phyloP scores from a whole-genome alignment of 2,113 vertebrate species.

The Tichodroma muraria region DNA sequence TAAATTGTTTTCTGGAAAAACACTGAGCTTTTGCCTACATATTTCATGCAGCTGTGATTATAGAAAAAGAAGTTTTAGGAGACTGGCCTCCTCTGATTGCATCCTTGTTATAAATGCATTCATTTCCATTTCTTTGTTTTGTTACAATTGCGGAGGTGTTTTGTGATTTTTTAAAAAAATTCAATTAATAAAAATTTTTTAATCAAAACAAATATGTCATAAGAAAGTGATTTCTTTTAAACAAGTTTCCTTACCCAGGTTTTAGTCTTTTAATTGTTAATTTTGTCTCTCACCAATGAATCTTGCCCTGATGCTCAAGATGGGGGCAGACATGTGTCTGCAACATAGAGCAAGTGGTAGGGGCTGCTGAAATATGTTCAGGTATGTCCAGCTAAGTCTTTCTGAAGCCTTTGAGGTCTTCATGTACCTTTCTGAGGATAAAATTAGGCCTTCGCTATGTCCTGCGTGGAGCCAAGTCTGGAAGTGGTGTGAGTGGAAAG shows the following conservation, averaged over 20 bases:
- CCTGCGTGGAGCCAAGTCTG: background rate
- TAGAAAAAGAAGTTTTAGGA: background rate
- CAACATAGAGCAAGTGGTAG: background rate
- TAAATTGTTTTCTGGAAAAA: slow-evolving; percentile 23
- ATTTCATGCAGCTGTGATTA: slow-evolving; percentile 10
- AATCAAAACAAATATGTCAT: background rate
- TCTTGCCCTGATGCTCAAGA: background rate
- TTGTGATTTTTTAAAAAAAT: background rate
- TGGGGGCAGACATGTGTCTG: background rate
- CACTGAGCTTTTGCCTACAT: background rate
- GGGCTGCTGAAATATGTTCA: background rate
- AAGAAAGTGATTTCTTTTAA: background rate
- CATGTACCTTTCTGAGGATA: background rate
- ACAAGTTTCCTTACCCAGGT: background rate
- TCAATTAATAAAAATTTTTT: background rate
- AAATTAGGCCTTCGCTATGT: background rate
- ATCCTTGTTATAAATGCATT: background rate
- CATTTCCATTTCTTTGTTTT: background rate
- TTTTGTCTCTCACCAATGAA: background rate
- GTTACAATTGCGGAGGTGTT: background rate
- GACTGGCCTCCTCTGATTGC: background rate
- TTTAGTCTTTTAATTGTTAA: background rate
- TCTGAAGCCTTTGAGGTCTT: background rate
- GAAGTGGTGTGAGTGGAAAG: background rate
- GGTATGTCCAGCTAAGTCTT: background rate